Percentiles rank a stretch among this genome's conserved stretches.
phyloP scores from a whole-genome alignment of 2,888 invertebrate genomes.

The Corbicula japonica region DNA sequence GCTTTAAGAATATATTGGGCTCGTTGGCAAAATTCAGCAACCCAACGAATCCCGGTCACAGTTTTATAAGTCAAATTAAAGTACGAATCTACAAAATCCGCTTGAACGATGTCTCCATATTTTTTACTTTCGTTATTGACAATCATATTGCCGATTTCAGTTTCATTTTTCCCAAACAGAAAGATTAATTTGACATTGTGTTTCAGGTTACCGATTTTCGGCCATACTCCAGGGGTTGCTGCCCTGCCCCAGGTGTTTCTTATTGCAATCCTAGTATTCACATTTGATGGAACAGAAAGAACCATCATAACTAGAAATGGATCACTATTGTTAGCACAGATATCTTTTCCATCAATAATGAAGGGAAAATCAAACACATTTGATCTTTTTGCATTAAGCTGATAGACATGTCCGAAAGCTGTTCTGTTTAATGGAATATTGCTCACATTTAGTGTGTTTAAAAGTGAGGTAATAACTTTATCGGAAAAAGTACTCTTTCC shows the following conservation, averaged over 20 bases:
- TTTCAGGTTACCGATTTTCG: conserved; percentile 33
- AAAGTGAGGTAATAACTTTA: too few species aligned
- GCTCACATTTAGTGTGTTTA: too few species aligned
- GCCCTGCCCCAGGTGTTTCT: conserved; percentile 74
- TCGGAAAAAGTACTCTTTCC: too few species aligned
- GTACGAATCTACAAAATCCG: conserved; percentile 68
- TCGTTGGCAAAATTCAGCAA: conserved; percentile 57
- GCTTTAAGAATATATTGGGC: conserved; percentile 69
- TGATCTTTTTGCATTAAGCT: conserved; percentile 36
- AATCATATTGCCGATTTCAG: conserved; percentile 36
- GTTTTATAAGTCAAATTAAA: conserved; percentile 68
- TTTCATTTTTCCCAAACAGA: conserved; percentile 62
- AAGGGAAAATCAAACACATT: conserved; percentile 53
- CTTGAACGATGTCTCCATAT: conserved; percentile 68
- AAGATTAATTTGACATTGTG: conserved; percentile 67
- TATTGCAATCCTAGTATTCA: conserved; percentile 67
- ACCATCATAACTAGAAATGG: conserved; percentile 72
- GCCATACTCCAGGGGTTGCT: conserved; percentile 69
- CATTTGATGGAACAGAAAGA: conserved; percentile 66
- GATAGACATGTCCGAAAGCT: conserved; percentile 31
- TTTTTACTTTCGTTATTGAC: conserved; percentile 57
- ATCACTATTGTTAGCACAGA: conserved; percentile 40
- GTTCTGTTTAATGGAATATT: conserved; percentile 27
- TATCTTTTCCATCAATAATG: conserved; percentile 26
- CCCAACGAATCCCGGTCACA: conserved; percentile 69